Evolutionary conservation across 37 sponge, comb jelly and placozoan genomes (phyloP), one percentile per base, ranked within the genome.

Genomic region (Tethya wilhelma): DNA sequence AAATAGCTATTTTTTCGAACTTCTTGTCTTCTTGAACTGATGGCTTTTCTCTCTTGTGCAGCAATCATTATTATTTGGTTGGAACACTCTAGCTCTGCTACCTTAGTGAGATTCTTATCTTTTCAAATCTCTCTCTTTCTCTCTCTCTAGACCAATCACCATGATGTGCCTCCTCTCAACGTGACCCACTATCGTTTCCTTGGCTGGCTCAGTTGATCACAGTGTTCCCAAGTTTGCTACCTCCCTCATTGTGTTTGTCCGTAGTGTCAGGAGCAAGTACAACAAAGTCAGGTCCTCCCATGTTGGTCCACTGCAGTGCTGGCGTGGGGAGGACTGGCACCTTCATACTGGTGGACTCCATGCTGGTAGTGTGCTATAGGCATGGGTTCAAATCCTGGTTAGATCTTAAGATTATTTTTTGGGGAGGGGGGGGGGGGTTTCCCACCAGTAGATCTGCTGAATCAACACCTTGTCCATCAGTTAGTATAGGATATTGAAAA

Each of bases 121-220:
- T 49, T 49, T 49, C 53, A 49, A 9, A 19, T 49, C 14, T 49
- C 53, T 49, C 53, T 49, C 53, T n/a, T n/a, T 14, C 14, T 49
- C 14, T 14, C 53, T 14, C 53, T 14, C 53, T 60, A 60, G 63
- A 14, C 22, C 22, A 6, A 14, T n/a, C 7, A n/a, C 63, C 78
- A 64, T 1, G 41, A 75, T 5, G 22, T n/a, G 1, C 60, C 75
- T 1, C 36, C 56, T 17, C 80, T 89, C 25, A 34, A 39, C n/a
- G 79, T 93, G n/a, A 83, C 57, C 25, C 95, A 94, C 59, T 94
- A 90, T 72, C 85, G 77, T 34, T 94, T 87, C 78, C 69, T 89
- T 2, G 77, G 84, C 58, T 94, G 95, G 95, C 95, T 93, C n/a
- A n/a, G n/a, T n/a, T 4, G 93, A 94, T 34, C 92, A 94, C 77